Evolutionary conservation across 2,888 invertebrate species (phyloP).

Genomic region (Xanthostigma xanthostigma): DNA sequence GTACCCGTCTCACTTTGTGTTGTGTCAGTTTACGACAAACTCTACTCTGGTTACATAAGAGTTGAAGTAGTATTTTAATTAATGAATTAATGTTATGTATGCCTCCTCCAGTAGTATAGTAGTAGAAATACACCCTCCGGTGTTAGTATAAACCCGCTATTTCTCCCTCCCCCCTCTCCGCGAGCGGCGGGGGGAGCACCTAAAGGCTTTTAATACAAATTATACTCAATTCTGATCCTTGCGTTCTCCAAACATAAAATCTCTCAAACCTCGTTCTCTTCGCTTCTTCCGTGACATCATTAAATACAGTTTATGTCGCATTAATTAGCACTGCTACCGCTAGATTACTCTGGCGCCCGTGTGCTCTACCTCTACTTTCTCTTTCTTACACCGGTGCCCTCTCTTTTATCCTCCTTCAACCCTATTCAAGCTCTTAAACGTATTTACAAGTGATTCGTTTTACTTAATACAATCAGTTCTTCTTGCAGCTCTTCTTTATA

Average conservation of each 20-base stretch:
- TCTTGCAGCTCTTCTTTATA: too few relatives aligned
- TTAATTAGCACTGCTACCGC: conserved; percentile 6
- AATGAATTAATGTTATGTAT: conserved; percentile 8
- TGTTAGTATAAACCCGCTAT: background rate
- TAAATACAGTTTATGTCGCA: conserved; percentile 7
- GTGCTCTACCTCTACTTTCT: too few relatives aligned
- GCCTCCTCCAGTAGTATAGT: background rate
- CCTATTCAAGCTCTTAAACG: too few relatives aligned
- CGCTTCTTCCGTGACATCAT: background rate
- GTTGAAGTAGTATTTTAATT: conserved; percentile 7
- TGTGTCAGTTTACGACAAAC: conserved; percentile 5
- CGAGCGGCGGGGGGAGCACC: background rate
- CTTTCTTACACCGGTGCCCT: too few relatives aligned
- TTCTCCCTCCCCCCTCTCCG: too few relatives aligned
- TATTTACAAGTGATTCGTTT: too few relatives aligned
- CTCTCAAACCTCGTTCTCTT: background rate
- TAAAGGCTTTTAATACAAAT: conserved; percentile 7
- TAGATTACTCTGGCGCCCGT: background rate
- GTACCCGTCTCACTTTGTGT: conserved; percentile 2
- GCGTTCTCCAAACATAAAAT: background rate
- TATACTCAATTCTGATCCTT: conserved; percentile 5
- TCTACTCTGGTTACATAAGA: conserved; percentile 6
- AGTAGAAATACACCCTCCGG: background rate
- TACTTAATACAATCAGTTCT: too few relatives aligned
- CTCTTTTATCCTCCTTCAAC: too few relatives aligned